Percentiles rank a stretch among this genome's conserved stretches.
Conservation (phyloP, 2,113 vertebrate genomes). For the Nycticorax nycticorax region DNA sequence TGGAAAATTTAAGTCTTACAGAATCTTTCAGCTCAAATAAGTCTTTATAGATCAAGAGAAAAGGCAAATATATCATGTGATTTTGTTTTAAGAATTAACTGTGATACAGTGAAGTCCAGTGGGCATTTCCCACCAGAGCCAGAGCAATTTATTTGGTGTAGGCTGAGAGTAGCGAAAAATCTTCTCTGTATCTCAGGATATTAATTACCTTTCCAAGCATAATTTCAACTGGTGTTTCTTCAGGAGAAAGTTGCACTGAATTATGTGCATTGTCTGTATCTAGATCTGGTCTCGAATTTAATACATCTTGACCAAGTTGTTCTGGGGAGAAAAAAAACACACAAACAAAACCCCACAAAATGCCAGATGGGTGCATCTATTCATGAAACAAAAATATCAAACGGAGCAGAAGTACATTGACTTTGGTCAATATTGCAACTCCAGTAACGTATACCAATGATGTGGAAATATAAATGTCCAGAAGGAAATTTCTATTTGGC, state of each 20-base stretch:
- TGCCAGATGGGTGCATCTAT: not conserved
- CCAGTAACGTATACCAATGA: not conserved
- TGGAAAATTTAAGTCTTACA: not conserved
- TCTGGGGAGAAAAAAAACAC: not conserved
- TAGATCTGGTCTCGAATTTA: not conserved
- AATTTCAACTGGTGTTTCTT: conserved; percentile 57
- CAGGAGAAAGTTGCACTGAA: not conserved
- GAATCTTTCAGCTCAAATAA: not conserved
- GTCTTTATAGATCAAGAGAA: not conserved
- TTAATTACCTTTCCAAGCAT: conserved; percentile 75
- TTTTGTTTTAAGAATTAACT: not conserved
- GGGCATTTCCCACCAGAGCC: not conserved
- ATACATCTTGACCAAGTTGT: not conserved
- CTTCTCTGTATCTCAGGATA: not conserved
- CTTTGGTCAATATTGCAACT: not conserved
- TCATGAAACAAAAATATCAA: not conserved
- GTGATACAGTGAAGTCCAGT: not conserved
- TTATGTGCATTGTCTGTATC: not conserved
- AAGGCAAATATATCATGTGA: not conserved
- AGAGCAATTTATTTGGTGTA: not conserved
- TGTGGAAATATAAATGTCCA: not conserved
- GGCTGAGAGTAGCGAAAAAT: not conserved
- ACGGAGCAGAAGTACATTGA: not conserved
- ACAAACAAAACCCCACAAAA: not conserved
- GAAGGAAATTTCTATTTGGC: not conserved